Conservation (phyloP, 2,888 invertebrate species). For the Dorcus hopei region DNA sequence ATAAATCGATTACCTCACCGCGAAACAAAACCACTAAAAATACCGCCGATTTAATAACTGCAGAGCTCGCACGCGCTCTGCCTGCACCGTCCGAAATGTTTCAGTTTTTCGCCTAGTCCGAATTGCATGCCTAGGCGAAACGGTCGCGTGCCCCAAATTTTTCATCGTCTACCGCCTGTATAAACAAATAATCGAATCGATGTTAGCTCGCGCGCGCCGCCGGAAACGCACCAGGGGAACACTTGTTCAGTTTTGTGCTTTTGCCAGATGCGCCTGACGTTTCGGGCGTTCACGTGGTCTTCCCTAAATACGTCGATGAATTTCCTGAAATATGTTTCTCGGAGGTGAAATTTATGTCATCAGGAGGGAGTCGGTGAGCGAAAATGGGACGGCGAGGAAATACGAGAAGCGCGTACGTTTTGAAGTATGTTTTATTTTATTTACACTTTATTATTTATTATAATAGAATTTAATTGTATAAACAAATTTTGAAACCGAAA, state of each 20-base stretch:
- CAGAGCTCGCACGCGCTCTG: no score
- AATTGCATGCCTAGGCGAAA: no score
- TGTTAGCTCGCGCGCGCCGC: not conserved
- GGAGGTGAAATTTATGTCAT: slow-evolving; percentile 41
- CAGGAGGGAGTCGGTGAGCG: slow-evolving; percentile 26
- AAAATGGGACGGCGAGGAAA: slow-evolving; percentile 25
- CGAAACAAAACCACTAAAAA: slow-evolving; percentile 7
- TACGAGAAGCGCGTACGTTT: slow-evolving; percentile 44
- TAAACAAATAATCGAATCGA: not conserved
- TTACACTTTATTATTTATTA: not conserved
- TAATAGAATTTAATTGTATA: not conserved
- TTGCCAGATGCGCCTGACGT: not conserved
- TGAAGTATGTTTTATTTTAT: slow-evolving; percentile 36
- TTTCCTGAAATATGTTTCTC: slow-evolving; percentile 38
- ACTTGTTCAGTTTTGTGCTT: not conserved
- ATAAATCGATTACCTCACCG: no score
- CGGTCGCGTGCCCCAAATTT: not conserved
- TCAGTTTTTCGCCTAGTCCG: no score
- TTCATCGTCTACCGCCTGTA: not conserved
- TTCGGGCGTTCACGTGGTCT: not conserved
- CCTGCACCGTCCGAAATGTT: no score
- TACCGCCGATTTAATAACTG: not conserved
- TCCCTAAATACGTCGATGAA: not conserved
- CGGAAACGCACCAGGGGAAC: no score
- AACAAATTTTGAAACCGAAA: not conserved